Base-by-base conservation (phyloP, 2,113 vertebrate genomes). In the Macquaria ambigua region DNA sequence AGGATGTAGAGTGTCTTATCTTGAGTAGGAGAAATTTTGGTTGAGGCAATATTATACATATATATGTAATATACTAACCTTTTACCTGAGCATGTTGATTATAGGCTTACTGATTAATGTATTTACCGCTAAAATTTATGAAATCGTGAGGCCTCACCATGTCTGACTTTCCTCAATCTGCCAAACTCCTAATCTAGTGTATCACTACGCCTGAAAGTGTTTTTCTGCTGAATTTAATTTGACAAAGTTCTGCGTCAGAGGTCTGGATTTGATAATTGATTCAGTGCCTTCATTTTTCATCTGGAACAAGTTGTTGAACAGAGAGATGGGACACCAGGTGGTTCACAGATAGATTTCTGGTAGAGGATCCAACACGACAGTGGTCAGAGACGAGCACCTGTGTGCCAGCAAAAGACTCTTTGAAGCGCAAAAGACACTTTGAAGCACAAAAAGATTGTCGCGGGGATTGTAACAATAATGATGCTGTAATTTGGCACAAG, bases 201-300 rank as follows among this genome's bases (percentile, higher is more conserved):
- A 23, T 82, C 6, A 25, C 20, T 46, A 1, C 3, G 8, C 41
- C 18, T 34, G 28, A 63, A 69, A 46, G 18, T 70, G 43, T 64
- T 58, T 79, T 76, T 63, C 28, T 25, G 8, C 16, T 58, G 21
- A 21, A 53, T 84, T n/a, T 8, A 46, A 11, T 75, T 69, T 31
- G 16, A 74, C 12, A 31, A 61, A 43, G 12, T 31, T 50, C 34
- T 39, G 4, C 46, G 63, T 31, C 39, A 67, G 15, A 53, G 1
- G 14, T 64, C 58, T 76, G 77, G 34, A 62, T 68, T 56, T 56
- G 23, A 87, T 86, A 37, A 37, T 43, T 31, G 15, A 39, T 66
- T 66, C 2, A 15, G 37, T 15, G 12, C 6, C 16, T 37, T 25
- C 3, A 43, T 41, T 34, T 12, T 69, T 41, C 12, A 37, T 75